Percentiles rank a stretch among this genome's conserved stretches.
These are phyloP conservation scores for Halotydeus destructor DNA, from an alignment of 1,140 invertebrate genomes.

Conservation along the genomic window DNA sequence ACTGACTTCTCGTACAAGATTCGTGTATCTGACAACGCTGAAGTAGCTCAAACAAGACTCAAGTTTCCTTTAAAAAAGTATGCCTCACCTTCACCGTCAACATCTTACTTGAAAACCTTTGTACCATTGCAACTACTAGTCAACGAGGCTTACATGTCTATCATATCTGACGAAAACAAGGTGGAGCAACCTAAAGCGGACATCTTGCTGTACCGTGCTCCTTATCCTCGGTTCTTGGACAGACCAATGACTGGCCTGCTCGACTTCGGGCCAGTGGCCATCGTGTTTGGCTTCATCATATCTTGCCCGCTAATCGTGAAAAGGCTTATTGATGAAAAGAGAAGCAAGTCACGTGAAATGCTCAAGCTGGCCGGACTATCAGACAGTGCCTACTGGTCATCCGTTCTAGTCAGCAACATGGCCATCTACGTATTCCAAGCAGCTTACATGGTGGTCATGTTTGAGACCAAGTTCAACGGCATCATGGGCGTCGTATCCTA, in stretches of 20 bases:
- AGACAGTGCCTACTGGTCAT: conserved; percentile 34
- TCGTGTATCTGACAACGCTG: too few relatives aligned
- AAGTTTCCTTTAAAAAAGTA: too few relatives aligned
- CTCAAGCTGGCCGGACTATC: conserved; percentile 40
- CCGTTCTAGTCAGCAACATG: conserved; percentile 37
- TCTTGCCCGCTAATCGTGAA: conserved; percentile 10
- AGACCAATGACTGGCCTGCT: not conserved
- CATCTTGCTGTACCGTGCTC: not conserved
- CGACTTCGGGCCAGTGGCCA: not conserved
- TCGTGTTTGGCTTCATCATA: conserved; percentile 7
- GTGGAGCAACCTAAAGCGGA: not conserved
- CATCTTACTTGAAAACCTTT: too few relatives aligned
- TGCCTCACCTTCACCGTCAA: too few relatives aligned
- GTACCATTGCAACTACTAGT: not conserved
- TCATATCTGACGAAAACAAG: not conserved
- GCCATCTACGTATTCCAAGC: conserved; percentile 29
- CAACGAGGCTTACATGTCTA: not conserved
- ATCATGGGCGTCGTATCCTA: not conserved
- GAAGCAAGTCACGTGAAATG: conserved; percentile 24
- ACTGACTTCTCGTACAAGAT: too few relatives aligned
- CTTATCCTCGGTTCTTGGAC: not conserved
- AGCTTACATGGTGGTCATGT: conserved; percentile 23
- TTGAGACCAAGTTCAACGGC: not conserved
- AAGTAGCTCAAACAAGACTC: too few relatives aligned
- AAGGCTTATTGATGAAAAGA: conserved; percentile 12